Evolutionary conservation across 2,888 invertebrate genomes (phyloP), one percentile per base, ranked within the genome.

Genomic region (Euproctis similis): DNA sequence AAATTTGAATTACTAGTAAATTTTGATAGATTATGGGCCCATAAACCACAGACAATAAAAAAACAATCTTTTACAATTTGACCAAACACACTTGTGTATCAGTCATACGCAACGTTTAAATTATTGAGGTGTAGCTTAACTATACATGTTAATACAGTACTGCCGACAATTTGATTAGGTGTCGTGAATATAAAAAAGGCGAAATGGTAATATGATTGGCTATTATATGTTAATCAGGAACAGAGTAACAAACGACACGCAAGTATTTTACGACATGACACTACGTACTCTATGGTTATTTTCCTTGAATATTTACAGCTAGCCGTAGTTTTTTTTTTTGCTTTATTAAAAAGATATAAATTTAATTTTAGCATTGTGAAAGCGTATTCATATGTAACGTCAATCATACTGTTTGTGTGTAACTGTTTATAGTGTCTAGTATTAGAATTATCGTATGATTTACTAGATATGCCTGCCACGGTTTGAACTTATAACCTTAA

Each of bases 211-310:
- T 66, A 50, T 61, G 52, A 63, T 62, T 59, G 53, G 54, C 58
- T 57, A 69, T 69, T 73, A 70, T 62, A 70, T 69, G 65, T 58
- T 68, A 65, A 73, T 67, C 58, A 59, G 58, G 61, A 47, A 59
- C 53, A 49, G 52, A 53, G 48, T 57, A 46, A n/a, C n/a, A n/a
- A n/a, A n/a, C n/a, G n/a, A 30, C 62, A 67, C 59, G 60, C 59
- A 48, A 60, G 37, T 45, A 38, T 41, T 34, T 34, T 31, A 42
- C 41, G 50, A 49, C 48, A 46, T 46, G 53, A 29, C 34, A 32
- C 32, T 28, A 30, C 36, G 42, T 39, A 40, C 17, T 24, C 24
- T 17, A 24, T 45, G 14, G 12, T 12, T 31, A 26, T 34, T 48
- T 44, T 42, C 36, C 36, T 36, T 34, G 18, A 26, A 30, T 39